These are phyloP conservation scores for Syngnathoides biaculeatus DNA, from an alignment of 2,113 vertebrate species.

Conservation along the genomic window DNA sequence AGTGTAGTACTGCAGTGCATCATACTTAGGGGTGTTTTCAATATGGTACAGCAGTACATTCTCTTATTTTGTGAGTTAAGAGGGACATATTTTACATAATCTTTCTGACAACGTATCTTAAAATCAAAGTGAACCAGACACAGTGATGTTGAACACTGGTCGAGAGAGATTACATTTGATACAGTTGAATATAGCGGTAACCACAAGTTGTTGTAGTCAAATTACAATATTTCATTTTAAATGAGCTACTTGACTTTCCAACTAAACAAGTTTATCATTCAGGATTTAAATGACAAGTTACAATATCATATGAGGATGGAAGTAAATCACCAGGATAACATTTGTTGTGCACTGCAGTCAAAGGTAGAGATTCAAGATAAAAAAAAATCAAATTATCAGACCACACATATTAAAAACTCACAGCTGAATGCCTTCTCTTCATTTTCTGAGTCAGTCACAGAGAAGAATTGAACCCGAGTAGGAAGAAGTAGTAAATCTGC, in stretches of 20 bases:
- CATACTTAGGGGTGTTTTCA: background rate
- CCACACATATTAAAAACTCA: background rate
- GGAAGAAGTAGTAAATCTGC: conserved; percentile 43
- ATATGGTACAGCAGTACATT: background rate
- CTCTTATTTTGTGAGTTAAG: background rate
- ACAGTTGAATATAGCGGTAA: background rate
- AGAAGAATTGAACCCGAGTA: conserved; percentile 14
- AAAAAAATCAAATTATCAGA: background rate
- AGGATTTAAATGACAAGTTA: background rate
- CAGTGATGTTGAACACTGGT: background rate
- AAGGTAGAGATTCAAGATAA: background rate
- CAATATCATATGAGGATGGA: background rate
- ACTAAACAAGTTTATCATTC: background rate
- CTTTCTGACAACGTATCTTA: background rate
- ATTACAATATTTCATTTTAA: background rate
- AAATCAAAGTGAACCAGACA: background rate
- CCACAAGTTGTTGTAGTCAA: background rate
- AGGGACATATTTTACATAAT: background rate
- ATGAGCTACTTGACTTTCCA: background rate
- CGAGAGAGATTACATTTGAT: background rate
- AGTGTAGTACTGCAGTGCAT: background rate
- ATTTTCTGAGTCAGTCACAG: conserved; percentile 27
- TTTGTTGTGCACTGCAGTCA: background rate
- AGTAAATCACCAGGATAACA: background rate
- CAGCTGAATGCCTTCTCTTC: conserved; percentile 8